phyloP scores from a whole-genome alignment of 2,797 vertebrate species.

The Streptopelia turtur region DNA sequence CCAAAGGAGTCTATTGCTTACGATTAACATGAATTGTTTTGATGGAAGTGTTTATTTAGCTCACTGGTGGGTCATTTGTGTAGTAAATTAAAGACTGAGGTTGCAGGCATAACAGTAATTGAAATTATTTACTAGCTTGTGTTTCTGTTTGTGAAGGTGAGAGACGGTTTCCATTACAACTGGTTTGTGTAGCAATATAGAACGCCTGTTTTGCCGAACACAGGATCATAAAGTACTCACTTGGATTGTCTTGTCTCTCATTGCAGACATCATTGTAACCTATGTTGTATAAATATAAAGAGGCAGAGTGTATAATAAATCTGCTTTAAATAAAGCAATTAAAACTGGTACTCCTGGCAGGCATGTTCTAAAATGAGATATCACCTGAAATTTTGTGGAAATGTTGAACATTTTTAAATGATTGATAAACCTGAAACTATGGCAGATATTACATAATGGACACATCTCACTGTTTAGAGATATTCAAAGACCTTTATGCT shows the following conservation, averaged over 20 bases:
- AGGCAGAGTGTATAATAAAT: background rate
- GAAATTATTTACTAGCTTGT: conserved; percentile 38
- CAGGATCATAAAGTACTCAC: background rate
- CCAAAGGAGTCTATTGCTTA: background rate
- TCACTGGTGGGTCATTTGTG: background rate
- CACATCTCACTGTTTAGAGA: background rate
- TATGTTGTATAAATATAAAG: background rate
- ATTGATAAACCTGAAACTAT: background rate
- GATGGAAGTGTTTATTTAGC: conserved; percentile 15
- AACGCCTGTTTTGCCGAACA: conserved; percentile 6
- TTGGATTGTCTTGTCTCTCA: background rate
- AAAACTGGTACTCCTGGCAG: background rate
- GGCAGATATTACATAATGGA: background rate
- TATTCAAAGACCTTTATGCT: background rate
- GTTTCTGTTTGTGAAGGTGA: conserved; percentile 50
- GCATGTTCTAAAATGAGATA: background rate
- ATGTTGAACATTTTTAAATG: background rate
- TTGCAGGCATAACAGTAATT: conserved; percentile 25
- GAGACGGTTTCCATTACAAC: conserved; percentile 41
- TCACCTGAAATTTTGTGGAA: background rate
- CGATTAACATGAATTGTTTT: conserved; percentile 39
- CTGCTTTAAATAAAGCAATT: background rate
- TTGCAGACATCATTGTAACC: conserved; percentile 29
- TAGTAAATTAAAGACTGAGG: conserved; percentile 49
- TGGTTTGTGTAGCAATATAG: conserved; percentile 31